phyloP scores from a whole-genome alignment of 2,888 invertebrate genomes.

The Dicyrtomina minuta region DNA sequence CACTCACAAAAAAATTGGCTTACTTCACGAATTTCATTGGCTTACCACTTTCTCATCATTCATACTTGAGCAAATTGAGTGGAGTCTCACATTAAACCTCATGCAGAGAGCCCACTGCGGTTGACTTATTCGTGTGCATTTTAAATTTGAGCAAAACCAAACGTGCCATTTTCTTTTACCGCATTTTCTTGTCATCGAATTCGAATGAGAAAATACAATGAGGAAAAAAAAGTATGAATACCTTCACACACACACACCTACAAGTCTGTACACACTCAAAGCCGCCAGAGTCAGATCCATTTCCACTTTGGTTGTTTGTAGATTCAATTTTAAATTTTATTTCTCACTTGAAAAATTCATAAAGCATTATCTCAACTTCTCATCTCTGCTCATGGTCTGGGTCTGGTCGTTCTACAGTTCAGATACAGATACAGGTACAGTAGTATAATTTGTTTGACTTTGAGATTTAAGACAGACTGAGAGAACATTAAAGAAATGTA shows the following conservation, averaged over 20 bases:
- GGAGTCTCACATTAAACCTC: constrained; percentile 5
- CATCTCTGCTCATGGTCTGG: no score
- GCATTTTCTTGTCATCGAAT: not conserved
- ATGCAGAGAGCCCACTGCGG: constrained; percentile 23
- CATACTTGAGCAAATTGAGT: constrained; percentile 14
- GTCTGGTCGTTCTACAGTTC: no score
- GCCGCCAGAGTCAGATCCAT: not conserved
- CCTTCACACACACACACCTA: not conserved
- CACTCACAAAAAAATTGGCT: constrained; percentile 4
- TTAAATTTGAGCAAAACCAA: constrained; percentile 1
- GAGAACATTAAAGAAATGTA: no score
- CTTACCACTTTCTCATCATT: constrained; percentile 27
- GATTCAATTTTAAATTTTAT: no score
- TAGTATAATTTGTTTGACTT: no score
- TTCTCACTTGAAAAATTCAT: no score
- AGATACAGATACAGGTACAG: no score
- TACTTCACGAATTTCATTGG: constrained; percentile 20
- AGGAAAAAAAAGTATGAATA: not conserved
- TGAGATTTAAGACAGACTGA: no score
- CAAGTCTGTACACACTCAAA: not conserved
- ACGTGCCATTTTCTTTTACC: constrained; percentile 12
- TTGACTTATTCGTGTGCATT: not conserved
- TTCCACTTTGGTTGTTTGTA: no score
- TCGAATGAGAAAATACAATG: not conserved
- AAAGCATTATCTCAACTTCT: no score